Percentiles rank a stretch among this genome's conserved stretches.
Evolutionary conservation across 2,113 vertebrate species (phyloP).

Genomic region (Rhombomys opimus): DNA sequence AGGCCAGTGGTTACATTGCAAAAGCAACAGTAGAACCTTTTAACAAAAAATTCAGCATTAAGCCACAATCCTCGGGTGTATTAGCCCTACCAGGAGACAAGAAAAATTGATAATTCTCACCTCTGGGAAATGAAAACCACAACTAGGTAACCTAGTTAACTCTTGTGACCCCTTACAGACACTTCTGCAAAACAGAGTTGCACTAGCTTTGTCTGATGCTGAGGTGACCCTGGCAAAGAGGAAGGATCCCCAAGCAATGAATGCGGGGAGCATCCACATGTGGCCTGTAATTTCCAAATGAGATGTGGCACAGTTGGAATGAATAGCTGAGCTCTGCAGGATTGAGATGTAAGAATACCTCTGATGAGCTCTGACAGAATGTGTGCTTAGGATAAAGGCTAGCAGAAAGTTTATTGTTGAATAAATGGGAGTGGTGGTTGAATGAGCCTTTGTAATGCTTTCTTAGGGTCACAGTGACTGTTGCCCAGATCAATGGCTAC

Average conservation of each 20-base stretch:
- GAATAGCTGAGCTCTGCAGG: conserved; percentile 24
- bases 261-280: neutral
- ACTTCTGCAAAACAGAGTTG: conserved; percentile 26
- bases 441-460: conserved; percentile 29
- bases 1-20: neutral
- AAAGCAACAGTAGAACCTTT: neutral
- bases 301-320: conserved; percentile 2
- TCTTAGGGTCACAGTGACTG: neutral
- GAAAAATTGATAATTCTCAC: conserved; percentile 18
- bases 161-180: neutral
- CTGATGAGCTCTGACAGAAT: neutral
- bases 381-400: neutral
- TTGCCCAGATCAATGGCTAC: neutral
- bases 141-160: neutral
- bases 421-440: neutral
- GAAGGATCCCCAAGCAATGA: conserved; percentile 1
- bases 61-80: neutral
- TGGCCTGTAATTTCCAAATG: conserved; percentile 2
- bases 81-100: neutral
- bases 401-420: neutral
- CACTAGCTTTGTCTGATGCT: conserved; percentile 4
- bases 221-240: neutral
- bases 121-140: conserved; percentile 14
- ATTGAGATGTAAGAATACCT: neutral
- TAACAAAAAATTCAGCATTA: conserved; percentile 29